Conservation (phyloP, 2,888 invertebrate genomes). For the Macrosoma leucophasiata region DNA sequence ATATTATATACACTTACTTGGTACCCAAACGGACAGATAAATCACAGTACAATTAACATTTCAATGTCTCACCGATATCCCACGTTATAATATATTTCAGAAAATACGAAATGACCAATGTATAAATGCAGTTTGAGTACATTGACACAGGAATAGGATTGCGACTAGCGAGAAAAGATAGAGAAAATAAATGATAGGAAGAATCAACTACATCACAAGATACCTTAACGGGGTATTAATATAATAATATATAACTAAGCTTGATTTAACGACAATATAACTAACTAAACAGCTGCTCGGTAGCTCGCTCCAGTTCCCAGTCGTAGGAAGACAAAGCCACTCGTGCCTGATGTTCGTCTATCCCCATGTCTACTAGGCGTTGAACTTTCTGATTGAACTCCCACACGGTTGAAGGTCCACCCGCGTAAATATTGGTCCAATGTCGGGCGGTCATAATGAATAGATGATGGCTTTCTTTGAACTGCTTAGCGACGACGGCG, state of each 20-base stretch:
- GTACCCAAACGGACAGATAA: too few relatives aligned
- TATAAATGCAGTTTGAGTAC: too few relatives aligned
- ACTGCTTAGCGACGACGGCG: conserved; percentile 98
- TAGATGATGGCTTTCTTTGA: conserved; percentile 89
- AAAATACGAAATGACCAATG: too few relatives aligned
- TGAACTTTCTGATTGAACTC: conserved; percentile 93
- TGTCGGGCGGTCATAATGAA: conserved; percentile 94
- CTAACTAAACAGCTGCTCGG: conserved; percentile 78
- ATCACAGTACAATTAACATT: too few relatives aligned
- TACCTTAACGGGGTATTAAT: conserved; percentile 3
- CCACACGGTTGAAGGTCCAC: conserved; percentile 75
- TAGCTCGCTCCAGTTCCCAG: conserved; percentile 95
- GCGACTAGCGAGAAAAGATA: too few relatives aligned
- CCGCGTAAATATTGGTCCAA: conserved; percentile 97
- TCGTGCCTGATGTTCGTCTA: conserved; percentile 91
- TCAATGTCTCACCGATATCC: too few relatives aligned
- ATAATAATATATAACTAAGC: too few relatives aligned
- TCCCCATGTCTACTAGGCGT: conserved; percentile 94
- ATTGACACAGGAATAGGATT: too few relatives aligned
- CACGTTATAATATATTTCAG: too few relatives aligned
- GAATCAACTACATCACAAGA: conserved; percentile 10
- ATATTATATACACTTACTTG: too few relatives aligned
- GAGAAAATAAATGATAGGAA: too few relatives aligned
- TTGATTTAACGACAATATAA: too few relatives aligned
- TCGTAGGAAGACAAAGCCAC: conserved; percentile 93